These are phyloP conservation scores for Dermatemys mawii DNA, from an alignment of 2,113 vertebrate genomes.

Conservation along the genomic window DNA sequence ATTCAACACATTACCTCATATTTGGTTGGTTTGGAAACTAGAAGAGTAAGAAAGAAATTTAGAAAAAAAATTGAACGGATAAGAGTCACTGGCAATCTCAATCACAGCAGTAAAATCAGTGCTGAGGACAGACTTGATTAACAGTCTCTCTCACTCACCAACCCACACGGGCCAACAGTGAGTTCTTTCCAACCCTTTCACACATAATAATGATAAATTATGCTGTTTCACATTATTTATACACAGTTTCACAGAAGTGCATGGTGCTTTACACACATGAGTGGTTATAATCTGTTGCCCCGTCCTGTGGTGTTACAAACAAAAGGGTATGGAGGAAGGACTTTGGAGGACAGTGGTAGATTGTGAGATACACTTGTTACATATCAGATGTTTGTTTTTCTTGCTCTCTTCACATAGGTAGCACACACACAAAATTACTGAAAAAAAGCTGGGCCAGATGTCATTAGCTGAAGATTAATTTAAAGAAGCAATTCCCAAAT, in stretches of 20 bases:
- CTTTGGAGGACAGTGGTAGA: not conserved
- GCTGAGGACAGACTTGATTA: not conserved
- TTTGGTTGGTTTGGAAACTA: not conserved
- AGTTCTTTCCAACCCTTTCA: not conserved
- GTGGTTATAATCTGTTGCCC: not conserved
- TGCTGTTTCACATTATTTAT: not conserved
- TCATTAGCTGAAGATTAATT: not conserved
- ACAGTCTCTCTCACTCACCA: not conserved
- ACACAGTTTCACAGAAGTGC: not conserved
- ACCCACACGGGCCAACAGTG: not conserved
- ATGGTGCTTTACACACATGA: not conserved
- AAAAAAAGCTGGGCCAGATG: not conserved
- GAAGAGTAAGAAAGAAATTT: not conserved
- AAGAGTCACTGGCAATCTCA: not conserved
- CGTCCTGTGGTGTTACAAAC: not conserved
- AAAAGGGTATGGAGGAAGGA: not conserved
- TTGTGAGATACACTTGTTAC: not conserved
- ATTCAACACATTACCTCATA: not conserved
- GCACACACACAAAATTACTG: accelerated
- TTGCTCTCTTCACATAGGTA: not conserved
- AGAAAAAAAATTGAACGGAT: not conserved
- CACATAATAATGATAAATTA: not conserved
- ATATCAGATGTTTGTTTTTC: not conserved
- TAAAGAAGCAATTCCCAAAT: not conserved
- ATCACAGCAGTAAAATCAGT: not conserved